A percentile compares a stretch with the other conserved stretches of the same genome.
These are phyloP conservation scores for Esox lucius DNA, from an alignment of 2,797 vertebrate species.

Conservation along the genomic window DNA sequence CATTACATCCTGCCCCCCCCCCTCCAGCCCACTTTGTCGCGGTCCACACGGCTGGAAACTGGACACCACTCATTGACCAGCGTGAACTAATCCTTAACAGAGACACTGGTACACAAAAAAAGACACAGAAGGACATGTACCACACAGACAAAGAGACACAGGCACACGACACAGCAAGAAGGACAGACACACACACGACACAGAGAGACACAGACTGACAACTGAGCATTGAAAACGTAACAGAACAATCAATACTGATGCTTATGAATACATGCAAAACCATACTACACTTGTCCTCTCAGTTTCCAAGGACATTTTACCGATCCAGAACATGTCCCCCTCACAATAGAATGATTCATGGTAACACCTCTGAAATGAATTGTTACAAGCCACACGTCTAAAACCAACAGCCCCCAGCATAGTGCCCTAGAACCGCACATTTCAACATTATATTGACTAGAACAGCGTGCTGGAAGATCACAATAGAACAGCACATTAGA, in stretches of 20 bases:
- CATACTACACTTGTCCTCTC: slow-evolving; percentile 4
- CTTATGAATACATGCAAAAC: slow-evolving; percentile 55
- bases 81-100: not conserved
- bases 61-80: slow-evolving; percentile 37
- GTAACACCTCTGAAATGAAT: slow-evolving; percentile 29
- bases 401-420: not conserved
- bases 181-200: not conserved
- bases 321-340: slow-evolving; percentile 31
- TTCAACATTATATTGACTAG: too few species aligned
- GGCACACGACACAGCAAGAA: slow-evolving; percentile 36
- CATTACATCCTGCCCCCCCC: not conserved
- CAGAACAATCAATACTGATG: slow-evolving; percentile 38
- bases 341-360: not conserved
- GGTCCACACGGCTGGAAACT: slow-evolving; percentile 53
- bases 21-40: not conserved
- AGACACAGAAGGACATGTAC: slow-evolving; percentile 8
- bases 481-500: not conserved
- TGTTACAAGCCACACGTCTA: not conserved
- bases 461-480: too few species aligned
- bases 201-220: not conserved
- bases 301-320: slow-evolving; percentile 38
- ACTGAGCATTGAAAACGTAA: slow-evolving; percentile 14
- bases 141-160: not conserved
- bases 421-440: too few species aligned
- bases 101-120: slow-evolving; percentile 10